Conservation (phyloP, 2,113 vertebrate species). For the Austrofundulus limnaeus region DNA sequence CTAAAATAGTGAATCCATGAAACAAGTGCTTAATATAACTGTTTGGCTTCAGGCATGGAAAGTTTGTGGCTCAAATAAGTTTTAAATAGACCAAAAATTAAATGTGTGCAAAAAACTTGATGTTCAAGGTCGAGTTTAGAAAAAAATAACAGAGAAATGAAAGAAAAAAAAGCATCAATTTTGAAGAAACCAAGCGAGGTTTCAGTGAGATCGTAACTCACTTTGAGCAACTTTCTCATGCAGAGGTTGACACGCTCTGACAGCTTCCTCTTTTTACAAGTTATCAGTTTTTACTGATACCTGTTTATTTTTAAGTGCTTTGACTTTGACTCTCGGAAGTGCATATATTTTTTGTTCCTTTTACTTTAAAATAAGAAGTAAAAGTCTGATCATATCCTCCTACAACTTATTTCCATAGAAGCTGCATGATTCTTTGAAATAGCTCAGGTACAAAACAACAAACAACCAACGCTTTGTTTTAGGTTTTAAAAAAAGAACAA, state of each 20-base stretch:
- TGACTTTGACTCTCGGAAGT: background rate
- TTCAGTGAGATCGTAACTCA: background rate
- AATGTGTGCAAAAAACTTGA: background rate
- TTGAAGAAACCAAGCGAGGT: background rate
- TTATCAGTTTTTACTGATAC: too few species aligned
- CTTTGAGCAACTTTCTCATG: background rate
- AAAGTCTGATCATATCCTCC: background rate
- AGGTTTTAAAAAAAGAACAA: too few species aligned
- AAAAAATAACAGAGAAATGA: background rate
- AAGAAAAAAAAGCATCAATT: background rate
- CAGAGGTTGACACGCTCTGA: too few species aligned
- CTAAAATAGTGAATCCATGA: slow-evolving; percentile 31
- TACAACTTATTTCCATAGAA: too few species aligned
- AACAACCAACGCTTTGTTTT: too few species aligned
- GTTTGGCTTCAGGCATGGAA: background rate
- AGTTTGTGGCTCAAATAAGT: slow-evolving; percentile 3
- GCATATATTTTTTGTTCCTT: background rate
- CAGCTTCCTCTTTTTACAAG: background rate
- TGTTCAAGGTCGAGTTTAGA: background rate
- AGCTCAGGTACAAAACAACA: background rate
- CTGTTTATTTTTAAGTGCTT: background rate
- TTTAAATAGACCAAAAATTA: background rate
- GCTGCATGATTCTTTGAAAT: too few species aligned
- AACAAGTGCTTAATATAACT: slow-evolving; percentile 19
- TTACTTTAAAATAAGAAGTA: background rate